These are phyloP conservation scores for Rhagonycha fulva DNA, from an alignment of 2,888 invertebrate genomes.

Conservation along the genomic window DNA sequence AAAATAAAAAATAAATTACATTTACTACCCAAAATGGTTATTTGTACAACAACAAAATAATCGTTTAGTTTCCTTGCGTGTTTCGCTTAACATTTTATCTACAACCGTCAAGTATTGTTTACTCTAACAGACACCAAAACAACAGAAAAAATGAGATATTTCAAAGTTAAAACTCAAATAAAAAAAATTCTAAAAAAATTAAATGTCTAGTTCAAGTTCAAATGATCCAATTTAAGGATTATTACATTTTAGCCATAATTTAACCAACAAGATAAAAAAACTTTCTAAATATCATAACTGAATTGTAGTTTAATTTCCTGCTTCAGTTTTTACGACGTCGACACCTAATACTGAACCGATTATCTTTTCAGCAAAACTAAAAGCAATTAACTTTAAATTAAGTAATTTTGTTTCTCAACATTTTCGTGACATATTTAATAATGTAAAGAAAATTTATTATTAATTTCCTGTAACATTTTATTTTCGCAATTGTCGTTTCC, in stretches of 20 bases:
- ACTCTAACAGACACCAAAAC: too few species aligned
- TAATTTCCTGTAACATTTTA: neutral
- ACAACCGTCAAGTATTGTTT: too few species aligned
- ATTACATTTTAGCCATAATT: neutral
- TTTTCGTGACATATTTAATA: slow-evolving; percentile 2
- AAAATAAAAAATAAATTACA: too few species aligned
- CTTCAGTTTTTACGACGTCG: neutral
- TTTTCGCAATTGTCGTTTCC: neutral
- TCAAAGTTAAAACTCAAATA: too few species aligned
- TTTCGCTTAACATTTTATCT: too few species aligned
- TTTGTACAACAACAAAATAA: too few species aligned
- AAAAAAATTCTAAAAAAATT: too few species aligned
- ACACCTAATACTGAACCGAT: neutral
- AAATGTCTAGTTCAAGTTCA: neutral
- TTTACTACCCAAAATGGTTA: too few species aligned
- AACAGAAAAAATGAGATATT: too few species aligned
- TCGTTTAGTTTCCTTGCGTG: too few species aligned
- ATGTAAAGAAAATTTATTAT: neutral
- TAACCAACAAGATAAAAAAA: neutral
- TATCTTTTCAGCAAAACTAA: neutral
- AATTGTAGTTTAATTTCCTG: slow-evolving; percentile 1
- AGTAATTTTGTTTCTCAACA: neutral
- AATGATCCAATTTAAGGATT: neutral
- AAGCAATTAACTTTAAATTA: slow-evolving; percentile 5
- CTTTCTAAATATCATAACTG: neutral